Percentiles rank a stretch among this genome's conserved stretches.
Conservation (phyloP, 2,797 vertebrate genomes). For the Liparis tanakae region DNA sequence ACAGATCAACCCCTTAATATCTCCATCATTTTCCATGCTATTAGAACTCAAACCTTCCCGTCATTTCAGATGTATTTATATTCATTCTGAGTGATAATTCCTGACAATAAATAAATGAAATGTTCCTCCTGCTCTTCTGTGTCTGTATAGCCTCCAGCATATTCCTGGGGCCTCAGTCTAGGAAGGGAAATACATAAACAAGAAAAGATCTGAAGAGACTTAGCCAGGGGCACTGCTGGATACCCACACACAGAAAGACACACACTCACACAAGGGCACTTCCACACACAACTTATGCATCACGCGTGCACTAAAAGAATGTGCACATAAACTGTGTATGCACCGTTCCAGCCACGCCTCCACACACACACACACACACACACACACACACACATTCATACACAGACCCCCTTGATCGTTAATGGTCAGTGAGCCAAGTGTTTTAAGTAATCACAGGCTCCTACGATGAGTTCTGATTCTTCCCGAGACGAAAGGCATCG, state of each 20-base stretch:
- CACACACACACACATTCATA: constrained; percentile 61
- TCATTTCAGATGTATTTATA: constrained; percentile 89
- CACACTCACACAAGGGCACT: not conserved
- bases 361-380: constrained; percentile 13
- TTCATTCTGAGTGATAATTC: constrained; percentile 89
- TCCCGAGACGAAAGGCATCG: constrained; percentile 76
- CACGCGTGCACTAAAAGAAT: constrained; percentile 28
- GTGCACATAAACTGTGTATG: constrained; percentile 11
- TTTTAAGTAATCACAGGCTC: constrained; percentile 85
- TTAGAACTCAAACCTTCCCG: constrained; percentile 79
- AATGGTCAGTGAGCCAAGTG: constrained; percentile 83
- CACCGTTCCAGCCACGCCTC: constrained; percentile 6
- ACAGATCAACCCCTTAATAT: constrained; percentile 29
- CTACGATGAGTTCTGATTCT: constrained; percentile 72
- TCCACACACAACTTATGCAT: constrained; percentile 11
- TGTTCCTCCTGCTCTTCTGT: constrained; percentile 82
- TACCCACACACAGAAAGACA: constrained; percentile 37
- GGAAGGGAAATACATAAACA: constrained; percentile 78
- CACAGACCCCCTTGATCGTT: constrained; percentile 64
- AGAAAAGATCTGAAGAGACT: constrained; percentile 78
- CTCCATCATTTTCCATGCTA: constrained; percentile 41
- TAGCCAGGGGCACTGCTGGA: constrained; percentile 78
- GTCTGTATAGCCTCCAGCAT: constrained; percentile 88
- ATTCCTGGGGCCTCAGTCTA: constrained; percentile 86
- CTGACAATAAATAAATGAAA: constrained; percentile 94